Conservation (phyloP, 2,888 invertebrate species). For the Mimas tiliae region DNA sequence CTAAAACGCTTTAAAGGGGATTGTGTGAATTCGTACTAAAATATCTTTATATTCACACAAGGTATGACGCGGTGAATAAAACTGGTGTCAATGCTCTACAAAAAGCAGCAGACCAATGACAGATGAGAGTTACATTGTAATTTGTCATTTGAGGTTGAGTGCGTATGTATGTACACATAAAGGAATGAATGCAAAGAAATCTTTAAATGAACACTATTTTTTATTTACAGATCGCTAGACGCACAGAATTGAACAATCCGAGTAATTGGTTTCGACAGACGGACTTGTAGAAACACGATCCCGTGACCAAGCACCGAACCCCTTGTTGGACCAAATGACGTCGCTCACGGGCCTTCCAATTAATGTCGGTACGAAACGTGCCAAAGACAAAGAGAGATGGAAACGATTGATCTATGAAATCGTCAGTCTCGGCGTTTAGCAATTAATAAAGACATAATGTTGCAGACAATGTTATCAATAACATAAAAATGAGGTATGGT, state of each 20-base stretch:
- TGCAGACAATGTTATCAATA: neutral
- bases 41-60: constrained; percentile 14
- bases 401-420: constrained; percentile 14
- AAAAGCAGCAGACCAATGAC: constrained; percentile 21
- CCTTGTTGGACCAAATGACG: neutral
- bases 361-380: neutral
- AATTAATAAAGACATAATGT: neutral
- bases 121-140: neutral
- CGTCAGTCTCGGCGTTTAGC: neutral
- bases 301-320: neutral
- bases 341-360: constrained; percentile 20
- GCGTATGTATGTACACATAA: too few species aligned
- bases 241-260: neutral
- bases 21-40: constrained; percentile 5
- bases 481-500: neutral
- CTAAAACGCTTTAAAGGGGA: constrained; percentile 9
- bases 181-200: neutral
- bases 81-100: constrained; percentile 17
- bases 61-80: constrained; percentile 12
- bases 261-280: neutral
- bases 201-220: neutral
- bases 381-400: constrained; percentile 12
- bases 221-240: neutral
- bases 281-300: neutral
- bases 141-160: neutral